These are phyloP conservation scores for Platalea minor DNA, from an alignment of 2,797 vertebrate genomes.

Conservation along the genomic window DNA sequence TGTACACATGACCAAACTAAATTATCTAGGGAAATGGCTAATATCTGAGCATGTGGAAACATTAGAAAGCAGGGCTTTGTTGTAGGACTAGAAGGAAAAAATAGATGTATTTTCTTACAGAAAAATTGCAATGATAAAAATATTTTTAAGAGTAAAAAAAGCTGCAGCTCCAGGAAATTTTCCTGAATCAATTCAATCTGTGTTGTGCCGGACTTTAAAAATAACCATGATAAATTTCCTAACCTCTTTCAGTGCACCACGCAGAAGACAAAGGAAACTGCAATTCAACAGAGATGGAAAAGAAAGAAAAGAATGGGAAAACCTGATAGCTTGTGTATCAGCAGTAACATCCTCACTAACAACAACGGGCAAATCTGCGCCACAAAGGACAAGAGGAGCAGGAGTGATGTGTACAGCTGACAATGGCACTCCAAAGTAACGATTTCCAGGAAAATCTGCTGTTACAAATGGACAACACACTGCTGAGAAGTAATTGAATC, in stretches of 20 bases:
- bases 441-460: constrained; percentile 47
- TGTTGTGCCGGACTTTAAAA: neutral
- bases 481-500: constrained; percentile 37
- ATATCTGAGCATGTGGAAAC: constrained; percentile 52
- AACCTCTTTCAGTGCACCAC: constrained; percentile 24
- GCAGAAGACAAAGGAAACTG: constrained; percentile 57
- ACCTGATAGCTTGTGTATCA: constrained; percentile 12
- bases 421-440: constrained; percentile 32
- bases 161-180: constrained; percentile 42
- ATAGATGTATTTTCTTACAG: neutral
- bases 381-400: constrained; percentile 15
- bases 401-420: constrained; percentile 1
- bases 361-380: neutral
- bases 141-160: constrained; percentile 38
- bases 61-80: constrained; percentile 22
- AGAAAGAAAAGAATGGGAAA: constrained; percentile 20
- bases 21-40: constrained; percentile 57
- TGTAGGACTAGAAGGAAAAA: neutral
- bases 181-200: constrained; percentile 47
- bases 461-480: neutral
- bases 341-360: neutral
- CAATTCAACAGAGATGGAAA: constrained; percentile 39
- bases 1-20: constrained; percentile 22
- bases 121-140: constrained; percentile 32
- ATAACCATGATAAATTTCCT: constrained; percentile 52